phyloP scores from a whole-genome alignment of 2,113 vertebrate genomes.

The Theristicus caerulescens region DNA sequence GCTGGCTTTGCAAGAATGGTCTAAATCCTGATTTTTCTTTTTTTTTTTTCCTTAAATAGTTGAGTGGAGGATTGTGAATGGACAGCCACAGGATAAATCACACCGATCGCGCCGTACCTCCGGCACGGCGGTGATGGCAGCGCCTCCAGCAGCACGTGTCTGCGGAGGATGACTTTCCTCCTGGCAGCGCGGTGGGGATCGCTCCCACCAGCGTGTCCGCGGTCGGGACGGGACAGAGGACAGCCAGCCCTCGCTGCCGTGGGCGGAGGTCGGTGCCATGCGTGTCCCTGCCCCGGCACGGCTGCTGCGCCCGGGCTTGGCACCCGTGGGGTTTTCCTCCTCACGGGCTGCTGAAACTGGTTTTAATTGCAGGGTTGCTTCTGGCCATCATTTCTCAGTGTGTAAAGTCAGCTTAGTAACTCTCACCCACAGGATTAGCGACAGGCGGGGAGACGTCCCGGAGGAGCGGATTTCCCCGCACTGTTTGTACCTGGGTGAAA shows the following conservation, averaged over 20 bases:
- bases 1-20: background rate
- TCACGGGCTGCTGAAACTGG: background rate
- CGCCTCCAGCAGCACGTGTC: background rate
- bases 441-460: background rate
- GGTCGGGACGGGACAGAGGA: background rate
- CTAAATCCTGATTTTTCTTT: background rate
- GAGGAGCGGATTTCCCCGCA: background rate
- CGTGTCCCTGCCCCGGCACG: background rate
- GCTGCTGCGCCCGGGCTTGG: background rate
- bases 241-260: rapidly evolving
- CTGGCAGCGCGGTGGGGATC: background rate
- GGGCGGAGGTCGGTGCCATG: background rate
- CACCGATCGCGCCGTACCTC: rapidly evolving
- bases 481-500: constrained; percentile 20
- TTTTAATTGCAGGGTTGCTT: constrained; percentile 24
- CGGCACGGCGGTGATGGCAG: rapidly evolving
- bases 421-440: background rate
- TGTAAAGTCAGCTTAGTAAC: background rate
- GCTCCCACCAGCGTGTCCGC: background rate
- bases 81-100: background rate
- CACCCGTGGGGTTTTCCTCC: background rate
- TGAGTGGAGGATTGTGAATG: background rate
- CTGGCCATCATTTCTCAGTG: background rate
- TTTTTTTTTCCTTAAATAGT: background rate
- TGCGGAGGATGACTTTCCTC: background rate